Conservation (phyloP, 2,113 vertebrate genomes). For the Oncorhynchus clarkii region DNA sequence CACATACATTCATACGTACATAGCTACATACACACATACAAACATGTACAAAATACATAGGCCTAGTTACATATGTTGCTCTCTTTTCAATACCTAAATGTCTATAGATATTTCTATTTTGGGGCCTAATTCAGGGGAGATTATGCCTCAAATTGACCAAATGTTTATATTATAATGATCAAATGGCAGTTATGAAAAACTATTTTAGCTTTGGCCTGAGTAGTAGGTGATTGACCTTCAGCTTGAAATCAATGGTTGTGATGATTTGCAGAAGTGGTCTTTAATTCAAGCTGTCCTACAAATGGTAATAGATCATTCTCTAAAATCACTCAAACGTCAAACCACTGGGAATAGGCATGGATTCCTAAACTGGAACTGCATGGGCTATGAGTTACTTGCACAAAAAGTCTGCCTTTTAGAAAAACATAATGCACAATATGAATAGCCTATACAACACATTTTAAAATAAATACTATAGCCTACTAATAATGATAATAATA, state of each 20-base stretch:
- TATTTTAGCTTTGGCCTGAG: slow-evolving; percentile 63
- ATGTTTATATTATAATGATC: not conserved
- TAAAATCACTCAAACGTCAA: slow-evolving; percentile 64
- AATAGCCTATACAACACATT: not conserved
- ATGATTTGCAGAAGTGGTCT: slow-evolving; percentile 68
- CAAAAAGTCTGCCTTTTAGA: no score
- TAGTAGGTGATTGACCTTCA: slow-evolving; percentile 68
- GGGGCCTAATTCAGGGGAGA: no score
- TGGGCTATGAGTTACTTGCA: not conserved
- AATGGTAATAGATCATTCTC: slow-evolving; percentile 70
- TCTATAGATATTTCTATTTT: not conserved
- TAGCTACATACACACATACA: slow-evolving; percentile 9
- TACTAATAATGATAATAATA: no score
- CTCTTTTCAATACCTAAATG: not conserved
- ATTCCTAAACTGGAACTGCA: slow-evolving; percentile 36
- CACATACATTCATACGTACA: no score
- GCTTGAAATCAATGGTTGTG: slow-evolving; percentile 60
- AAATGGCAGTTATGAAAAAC: slow-evolving; percentile 53
- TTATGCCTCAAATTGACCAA: no score
- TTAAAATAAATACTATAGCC: no score
- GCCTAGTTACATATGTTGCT: no score
- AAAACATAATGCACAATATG: no score
- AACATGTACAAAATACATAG: no score
- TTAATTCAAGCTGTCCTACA: slow-evolving; percentile 69
- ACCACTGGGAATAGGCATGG: slow-evolving; percentile 34